Evolutionary conservation across 2,888 invertebrate species (phyloP).

Genomic region (Caenorhabditis macrosperma): DNA sequence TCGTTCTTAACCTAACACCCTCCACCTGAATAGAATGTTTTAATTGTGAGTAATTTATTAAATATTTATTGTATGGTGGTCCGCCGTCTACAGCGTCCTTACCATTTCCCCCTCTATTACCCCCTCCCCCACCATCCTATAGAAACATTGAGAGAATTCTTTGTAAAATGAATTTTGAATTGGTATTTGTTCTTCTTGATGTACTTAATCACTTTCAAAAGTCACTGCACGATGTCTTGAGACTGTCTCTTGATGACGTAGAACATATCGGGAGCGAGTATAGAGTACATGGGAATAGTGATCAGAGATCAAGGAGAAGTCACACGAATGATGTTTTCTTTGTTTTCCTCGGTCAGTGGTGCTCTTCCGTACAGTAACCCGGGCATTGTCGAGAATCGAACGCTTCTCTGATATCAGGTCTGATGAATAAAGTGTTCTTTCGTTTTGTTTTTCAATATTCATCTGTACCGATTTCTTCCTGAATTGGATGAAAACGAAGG

Average conservation of each 20-base stretch:
- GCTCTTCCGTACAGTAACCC: not conserved
- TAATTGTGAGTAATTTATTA: conserved; percentile 24
- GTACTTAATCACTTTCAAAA: not conserved
- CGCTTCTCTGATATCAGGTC: too few relatives aligned
- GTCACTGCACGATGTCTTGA: conserved; percentile 14
- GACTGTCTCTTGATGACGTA: not conserved
- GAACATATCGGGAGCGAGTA: conserved; percentile 5
- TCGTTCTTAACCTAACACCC: not conserved
- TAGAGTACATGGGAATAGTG: conserved; percentile 2
- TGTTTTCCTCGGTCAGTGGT: conserved; percentile 3
- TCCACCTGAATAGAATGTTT: not conserved
- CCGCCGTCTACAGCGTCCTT: not conserved
- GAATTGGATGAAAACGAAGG: not conserved
- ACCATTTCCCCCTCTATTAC: not conserved
- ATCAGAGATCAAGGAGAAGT: conserved; percentile 1
- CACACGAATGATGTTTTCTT: not conserved
- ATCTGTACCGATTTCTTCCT: too few relatives aligned
- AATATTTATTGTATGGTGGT: conserved; percentile 9
- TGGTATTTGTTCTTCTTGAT: not conserved
- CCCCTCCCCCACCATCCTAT: not conserved
- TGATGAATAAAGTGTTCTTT: too few relatives aligned
- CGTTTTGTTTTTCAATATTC: too few relatives aligned
- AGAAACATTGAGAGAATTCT: not conserved
- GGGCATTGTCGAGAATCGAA: too few relatives aligned
- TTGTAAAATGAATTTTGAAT: conserved; percentile 44